phyloP scores from a whole-genome alignment of 1,140 invertebrate species.

The Matsumurasca onukii region DNA sequence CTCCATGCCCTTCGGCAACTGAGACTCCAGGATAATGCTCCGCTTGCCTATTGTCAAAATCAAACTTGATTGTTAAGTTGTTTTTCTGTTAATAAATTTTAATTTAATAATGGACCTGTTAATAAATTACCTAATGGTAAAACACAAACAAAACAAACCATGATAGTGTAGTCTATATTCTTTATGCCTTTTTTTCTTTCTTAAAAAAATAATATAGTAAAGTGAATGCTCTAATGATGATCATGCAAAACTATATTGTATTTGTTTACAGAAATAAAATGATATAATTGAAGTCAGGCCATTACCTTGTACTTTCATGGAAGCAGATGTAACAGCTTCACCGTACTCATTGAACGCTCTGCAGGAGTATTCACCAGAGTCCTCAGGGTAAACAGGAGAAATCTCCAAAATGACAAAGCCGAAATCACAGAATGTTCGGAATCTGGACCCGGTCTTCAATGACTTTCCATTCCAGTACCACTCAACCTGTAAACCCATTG shows the following conservation, averaged over 20 bases:
- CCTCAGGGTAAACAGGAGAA: constrained; percentile 92
- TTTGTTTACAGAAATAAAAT: background rate
- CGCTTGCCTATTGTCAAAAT: constrained; percentile 65
- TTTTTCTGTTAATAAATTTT: too few relatives aligned
- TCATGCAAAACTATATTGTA: too few relatives aligned
- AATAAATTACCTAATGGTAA: too few relatives aligned
- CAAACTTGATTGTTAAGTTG: too few relatives aligned
- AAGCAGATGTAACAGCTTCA: constrained; percentile 89
- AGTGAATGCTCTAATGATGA: background rate
- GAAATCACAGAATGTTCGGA: constrained; percentile 93
- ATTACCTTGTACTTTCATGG: constrained; percentile 80
- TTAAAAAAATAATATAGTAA: background rate
- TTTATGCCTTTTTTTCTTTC: too few relatives aligned
- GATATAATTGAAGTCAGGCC: background rate
- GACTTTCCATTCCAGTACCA: constrained; percentile 95
- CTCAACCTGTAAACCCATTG: constrained; percentile 64
- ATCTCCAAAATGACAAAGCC: constrained; percentile 94
- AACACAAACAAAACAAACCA: too few relatives aligned
- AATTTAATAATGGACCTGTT: too few relatives aligned
- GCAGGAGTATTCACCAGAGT: constrained; percentile 91
- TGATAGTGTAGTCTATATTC: too few relatives aligned
- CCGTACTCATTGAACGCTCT: constrained; percentile 88
- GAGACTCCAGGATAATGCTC: constrained; percentile 88
- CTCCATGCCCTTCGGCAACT: constrained; percentile 90
- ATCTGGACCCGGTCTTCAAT: constrained; percentile 83